These are phyloP conservation scores for Arvicanthis niloticus DNA, from an alignment of 2,113 vertebrate genomes.

Conservation along the genomic window DNA sequence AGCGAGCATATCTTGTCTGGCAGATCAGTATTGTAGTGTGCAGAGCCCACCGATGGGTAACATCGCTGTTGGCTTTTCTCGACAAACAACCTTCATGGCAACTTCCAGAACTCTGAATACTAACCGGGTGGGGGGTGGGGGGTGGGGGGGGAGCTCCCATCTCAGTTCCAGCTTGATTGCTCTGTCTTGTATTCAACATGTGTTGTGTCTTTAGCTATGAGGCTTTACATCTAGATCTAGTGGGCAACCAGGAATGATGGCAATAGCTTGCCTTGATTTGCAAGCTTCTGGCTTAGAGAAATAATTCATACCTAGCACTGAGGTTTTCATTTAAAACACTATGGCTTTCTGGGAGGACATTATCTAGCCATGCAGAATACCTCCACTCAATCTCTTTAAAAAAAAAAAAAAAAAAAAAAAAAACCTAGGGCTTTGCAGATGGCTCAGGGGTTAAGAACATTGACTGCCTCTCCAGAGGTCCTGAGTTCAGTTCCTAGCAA, in stretches of 20 bases:
- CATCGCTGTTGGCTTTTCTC: neutral
- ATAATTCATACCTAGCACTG: too few species aligned
- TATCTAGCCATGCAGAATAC: neutral
- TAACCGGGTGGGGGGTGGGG: too few species aligned
- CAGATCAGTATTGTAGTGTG: neutral
- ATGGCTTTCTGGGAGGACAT: too few species aligned
- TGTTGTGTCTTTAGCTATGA: neutral
- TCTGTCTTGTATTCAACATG: neutral
- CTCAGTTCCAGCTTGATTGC: neutral
- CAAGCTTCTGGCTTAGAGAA: neutral
- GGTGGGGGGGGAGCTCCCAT: neutral
- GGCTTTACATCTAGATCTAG: neutral
- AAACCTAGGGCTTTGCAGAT: too few species aligned
- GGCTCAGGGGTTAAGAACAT: too few species aligned
- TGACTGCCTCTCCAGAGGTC: too few species aligned
- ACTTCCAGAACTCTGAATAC: neutral
- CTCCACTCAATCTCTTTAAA: neutral
- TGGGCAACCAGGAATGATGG: neutral
- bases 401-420: neutral
- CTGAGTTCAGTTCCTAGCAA: too few species aligned
- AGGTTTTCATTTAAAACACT: too few species aligned
- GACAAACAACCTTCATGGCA: neutral
- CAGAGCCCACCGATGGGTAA: neutral
- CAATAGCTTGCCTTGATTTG: neutral
- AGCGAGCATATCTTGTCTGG: neutral